Evolutionary conservation across 2,888 invertebrate species (phyloP).

Genomic region (Diarsia rubi): DNA sequence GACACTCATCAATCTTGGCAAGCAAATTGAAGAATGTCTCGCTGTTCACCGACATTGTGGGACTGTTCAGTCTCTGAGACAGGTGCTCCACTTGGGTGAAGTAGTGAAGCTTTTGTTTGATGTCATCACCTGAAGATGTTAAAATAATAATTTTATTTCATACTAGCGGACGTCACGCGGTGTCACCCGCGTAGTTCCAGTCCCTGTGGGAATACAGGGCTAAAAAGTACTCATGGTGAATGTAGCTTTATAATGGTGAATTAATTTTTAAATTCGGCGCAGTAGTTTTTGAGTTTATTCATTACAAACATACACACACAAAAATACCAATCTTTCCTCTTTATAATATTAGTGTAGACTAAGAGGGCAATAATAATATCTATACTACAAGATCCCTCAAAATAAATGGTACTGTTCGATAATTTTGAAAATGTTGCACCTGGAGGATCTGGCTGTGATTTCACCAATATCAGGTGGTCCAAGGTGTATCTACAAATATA

Average conservation of each 20-base stretch:
- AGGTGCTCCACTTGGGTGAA: slow-evolving; percentile 96
- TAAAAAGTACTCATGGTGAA: no score
- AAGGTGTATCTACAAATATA: background rate
- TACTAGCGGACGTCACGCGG: no score
- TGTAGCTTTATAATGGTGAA: no score
- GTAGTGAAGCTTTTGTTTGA: slow-evolving; percentile 95
- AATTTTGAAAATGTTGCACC: background rate
- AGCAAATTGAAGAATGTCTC: slow-evolving; percentile 96
- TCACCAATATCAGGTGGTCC: background rate
- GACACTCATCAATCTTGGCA: slow-evolving; percentile 96
- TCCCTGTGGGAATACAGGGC: no score
- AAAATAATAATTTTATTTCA: background rate
- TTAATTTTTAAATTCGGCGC: no score
- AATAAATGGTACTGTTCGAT: background rate
- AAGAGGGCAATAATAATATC: no score
- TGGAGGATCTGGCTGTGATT: background rate
- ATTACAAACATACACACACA: no score
- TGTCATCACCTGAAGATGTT: slow-evolving; percentile 89
- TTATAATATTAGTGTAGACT: no score
- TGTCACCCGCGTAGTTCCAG: no score
- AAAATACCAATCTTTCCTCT: no score
- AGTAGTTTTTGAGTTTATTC: no score
- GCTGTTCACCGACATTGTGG: slow-evolving; percentile 95
- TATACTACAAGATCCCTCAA: background rate
- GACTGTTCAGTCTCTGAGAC: slow-evolving; percentile 94